Conservation (phyloP, 2,113 vertebrate species). For the Toxostoma redivivum region DNA sequence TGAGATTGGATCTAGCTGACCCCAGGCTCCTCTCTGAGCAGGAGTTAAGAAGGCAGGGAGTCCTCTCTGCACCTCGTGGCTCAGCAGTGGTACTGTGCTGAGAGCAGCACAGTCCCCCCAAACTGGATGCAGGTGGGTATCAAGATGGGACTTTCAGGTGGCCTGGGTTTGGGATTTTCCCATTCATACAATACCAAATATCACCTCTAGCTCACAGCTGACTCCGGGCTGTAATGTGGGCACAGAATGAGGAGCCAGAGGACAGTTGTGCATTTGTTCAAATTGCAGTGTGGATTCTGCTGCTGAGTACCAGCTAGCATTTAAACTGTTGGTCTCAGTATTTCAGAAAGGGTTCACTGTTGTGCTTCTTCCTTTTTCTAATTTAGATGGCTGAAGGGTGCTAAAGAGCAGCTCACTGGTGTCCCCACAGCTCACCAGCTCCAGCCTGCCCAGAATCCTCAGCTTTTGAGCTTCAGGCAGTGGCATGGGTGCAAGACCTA, state of each 20-base stretch:
- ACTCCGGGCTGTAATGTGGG: not conserved
- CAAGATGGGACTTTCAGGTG: fast-evolving
- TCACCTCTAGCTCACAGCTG: not conserved
- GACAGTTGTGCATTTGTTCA: not conserved
- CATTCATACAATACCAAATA: not conserved
- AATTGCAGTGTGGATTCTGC: not conserved
- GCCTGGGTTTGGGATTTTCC: not conserved
- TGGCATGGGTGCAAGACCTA: not conserved
- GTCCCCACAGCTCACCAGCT: not conserved
- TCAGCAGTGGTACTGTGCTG: not conserved
- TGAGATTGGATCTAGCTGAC: not conserved
- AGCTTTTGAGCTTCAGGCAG: not conserved
- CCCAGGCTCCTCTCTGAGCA: not conserved
- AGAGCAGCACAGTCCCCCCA: not conserved
- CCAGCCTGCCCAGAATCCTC: not conserved
- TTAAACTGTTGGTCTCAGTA: not conserved
- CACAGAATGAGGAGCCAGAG: not conserved
- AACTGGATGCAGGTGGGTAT: not conserved
- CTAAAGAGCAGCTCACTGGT: not conserved
- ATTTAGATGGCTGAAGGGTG: not conserved
- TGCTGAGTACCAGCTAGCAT: not conserved
- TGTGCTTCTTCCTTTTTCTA: not conserved
- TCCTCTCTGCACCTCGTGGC: not conserved
- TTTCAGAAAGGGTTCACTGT: not conserved
- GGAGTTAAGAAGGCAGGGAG: not conserved